These are phyloP conservation scores for Hypselothyrea guttata DNA, from an alignment of 2,888 invertebrate species.

Conservation along the genomic window DNA sequence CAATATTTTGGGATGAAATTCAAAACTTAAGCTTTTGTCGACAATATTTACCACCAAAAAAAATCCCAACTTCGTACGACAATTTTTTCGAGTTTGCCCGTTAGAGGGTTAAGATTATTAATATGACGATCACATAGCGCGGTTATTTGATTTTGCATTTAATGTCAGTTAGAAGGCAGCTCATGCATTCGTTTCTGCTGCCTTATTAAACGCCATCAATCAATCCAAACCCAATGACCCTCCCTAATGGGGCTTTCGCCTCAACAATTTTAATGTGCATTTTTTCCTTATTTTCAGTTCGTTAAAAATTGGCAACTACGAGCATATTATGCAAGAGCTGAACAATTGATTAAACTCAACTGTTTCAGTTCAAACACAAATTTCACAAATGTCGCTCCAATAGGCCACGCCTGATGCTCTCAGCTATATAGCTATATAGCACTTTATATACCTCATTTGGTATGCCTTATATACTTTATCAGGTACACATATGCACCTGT, in stretches of 20 bases:
- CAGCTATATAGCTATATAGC: too few species aligned
- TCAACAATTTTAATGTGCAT: constrained; percentile 53
- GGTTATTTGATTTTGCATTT: constrained; percentile 69
- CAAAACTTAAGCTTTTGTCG: too few species aligned
- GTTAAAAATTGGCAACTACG: background rate
- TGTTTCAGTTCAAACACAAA: constrained; percentile 10
- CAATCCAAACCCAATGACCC: background rate
- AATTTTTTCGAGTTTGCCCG: too few species aligned
- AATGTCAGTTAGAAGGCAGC: constrained; percentile 45
- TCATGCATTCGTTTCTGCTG: constrained; percentile 16
- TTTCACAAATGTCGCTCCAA: constrained; percentile 26
- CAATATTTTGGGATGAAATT: too few species aligned
- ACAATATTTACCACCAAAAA: too few species aligned
- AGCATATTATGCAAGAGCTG: background rate
- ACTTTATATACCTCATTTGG: too few species aligned
- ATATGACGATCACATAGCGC: constrained; percentile 64
- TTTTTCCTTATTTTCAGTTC: constrained; percentile 1
- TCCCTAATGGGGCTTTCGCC: constrained; percentile 47
- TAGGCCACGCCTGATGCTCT: background rate
- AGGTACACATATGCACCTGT: constrained; percentile 57
- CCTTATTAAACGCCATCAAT: constrained; percentile 15
- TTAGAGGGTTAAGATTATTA: constrained; percentile 53
- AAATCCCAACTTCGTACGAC: too few species aligned
- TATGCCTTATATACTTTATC: too few species aligned
- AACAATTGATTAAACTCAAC: too few species aligned